Evolutionary conservation across 2,797 vertebrate species (phyloP), one percentile per base, ranked within the genome.

Genomic region (Melanotaenia trifasciata): DNA sequence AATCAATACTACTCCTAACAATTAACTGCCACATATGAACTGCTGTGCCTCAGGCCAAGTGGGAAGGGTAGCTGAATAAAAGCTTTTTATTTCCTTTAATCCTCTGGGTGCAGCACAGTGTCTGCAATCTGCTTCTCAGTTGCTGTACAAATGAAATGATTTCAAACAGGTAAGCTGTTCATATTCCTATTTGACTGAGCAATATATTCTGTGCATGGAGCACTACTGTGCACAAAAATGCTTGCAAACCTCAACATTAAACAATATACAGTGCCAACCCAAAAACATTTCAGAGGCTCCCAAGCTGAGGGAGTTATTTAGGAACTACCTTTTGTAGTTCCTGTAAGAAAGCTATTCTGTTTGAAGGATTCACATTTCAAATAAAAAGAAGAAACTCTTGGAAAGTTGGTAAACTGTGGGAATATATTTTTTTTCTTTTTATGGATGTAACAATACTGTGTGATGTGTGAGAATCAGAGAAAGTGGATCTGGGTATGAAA

Each of bases 1-100:
- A 53, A 72, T 84, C 65, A 9, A 61, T 83, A 64, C 26, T 50
- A 50, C 69, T 64, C 45, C 66, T 51, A 53, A 83, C 72, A 80
- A 81, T 90, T 80, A 87, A 73, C 53, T 18, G 72, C 59, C 63
- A 60, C 70, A 81, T 80, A 90, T 86, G 22, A 86, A 85, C 62
- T 67, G 54, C 68, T 18, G 69, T 9, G 61, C 54, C 70, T 63
- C 5, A 38, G 36, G 64, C 33, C n/a, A 6, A 36, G n/a, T 22
- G 30, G 59, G 58, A 40, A 43, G n/a, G 9, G 56, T 57, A 53
- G 59, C 65, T 20, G 57, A 72, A 79, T 38, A 77, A 80, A 76
- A 70, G 62, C 60, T 40, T 43, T 63, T 30, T 1, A 13, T 36
- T 63, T 14, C 14, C 54, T 50, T 75, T 58, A 68, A 30, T 35